Conservation (phyloP, 92 coral and sea anemone genomes). For the Actinernus sp. region DNA sequence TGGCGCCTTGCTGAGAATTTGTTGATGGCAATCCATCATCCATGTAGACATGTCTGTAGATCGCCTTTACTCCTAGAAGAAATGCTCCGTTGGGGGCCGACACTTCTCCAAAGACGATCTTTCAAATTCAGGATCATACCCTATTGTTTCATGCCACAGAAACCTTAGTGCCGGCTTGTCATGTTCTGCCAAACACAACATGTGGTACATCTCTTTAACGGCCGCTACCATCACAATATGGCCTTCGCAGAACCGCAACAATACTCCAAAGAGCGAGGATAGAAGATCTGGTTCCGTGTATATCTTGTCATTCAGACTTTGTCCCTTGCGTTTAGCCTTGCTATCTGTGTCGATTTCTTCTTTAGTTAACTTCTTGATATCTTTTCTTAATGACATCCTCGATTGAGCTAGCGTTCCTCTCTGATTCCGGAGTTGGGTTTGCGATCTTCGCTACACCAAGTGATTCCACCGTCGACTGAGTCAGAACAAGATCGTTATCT, state of each 20-base stretch:
- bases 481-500: too few species aligned
- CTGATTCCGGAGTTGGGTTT: constrained; percentile 6
- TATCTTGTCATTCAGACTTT: constrained; percentile 26
- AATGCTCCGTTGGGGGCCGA: too few species aligned
- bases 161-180: too few species aligned
- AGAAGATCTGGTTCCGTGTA: constrained; percentile 34
- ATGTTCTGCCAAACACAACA: too few species aligned
- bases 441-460: constrained; percentile 3
- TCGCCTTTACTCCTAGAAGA: too few species aligned
- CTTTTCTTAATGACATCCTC: constrained; percentile 46
- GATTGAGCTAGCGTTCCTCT: constrained; percentile 38
- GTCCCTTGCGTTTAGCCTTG: constrained; percentile 21
- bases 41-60: too few species aligned
- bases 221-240: too few species aligned
- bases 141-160: too few species aligned
- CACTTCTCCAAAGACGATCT: too few species aligned
- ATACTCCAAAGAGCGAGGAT: constrained; percentile 53
- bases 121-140: too few species aligned
- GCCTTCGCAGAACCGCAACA: constrained; percentile 39
- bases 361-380: constrained; percentile 27
- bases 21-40: constrained; percentile 36
- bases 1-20: constrained; percentile 13
- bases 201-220: too few species aligned
- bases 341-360: constrained; percentile 19
- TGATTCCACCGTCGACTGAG: constrained; percentile 2